Evolutionary conservation across 2,888 invertebrate species (phyloP).

Genomic region (Leucoptera coffeella): DNA sequence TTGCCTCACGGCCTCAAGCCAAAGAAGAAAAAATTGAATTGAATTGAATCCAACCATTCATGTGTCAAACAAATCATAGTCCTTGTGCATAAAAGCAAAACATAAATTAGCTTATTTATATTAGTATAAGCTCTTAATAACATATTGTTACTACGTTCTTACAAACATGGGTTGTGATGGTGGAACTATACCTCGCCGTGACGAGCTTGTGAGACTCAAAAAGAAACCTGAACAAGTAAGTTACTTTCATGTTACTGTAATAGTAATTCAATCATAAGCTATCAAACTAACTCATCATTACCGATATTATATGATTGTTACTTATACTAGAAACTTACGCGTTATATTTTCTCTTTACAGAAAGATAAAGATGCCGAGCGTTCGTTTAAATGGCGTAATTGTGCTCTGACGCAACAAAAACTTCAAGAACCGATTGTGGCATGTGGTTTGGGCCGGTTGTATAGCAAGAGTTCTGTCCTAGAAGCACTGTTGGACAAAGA

Average conservation of each 20-base stretch:
- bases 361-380: conserved; percentile 94
- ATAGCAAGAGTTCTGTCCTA: conserved; percentile 89
- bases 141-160: no score
- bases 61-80: no score
- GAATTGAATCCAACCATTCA: no score
- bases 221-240: conserved; percentile 86
- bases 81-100: no score
- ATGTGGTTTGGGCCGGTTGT: conserved; percentile 85
- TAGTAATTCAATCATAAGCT: no score
- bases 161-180: conserved; percentile 96
- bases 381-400: conserved; percentile 91
- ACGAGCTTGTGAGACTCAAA: conserved; percentile 83
- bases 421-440: conserved; percentile 86
- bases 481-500: conserved; percentile 86
- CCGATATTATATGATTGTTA: no score
- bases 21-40: no score
- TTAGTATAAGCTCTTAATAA: background rate
- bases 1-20: no score
- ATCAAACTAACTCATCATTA: no score
- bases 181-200: conserved; percentile 89
- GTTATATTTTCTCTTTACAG: conserved; percentile 41
- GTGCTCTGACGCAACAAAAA: conserved; percentile 83
- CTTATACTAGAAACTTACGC: no score
- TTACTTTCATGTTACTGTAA: no score
- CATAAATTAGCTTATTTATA: no score